Conservation (phyloP, 2,797 vertebrate genomes). For the Hippoglossus hippoglossus region DNA sequence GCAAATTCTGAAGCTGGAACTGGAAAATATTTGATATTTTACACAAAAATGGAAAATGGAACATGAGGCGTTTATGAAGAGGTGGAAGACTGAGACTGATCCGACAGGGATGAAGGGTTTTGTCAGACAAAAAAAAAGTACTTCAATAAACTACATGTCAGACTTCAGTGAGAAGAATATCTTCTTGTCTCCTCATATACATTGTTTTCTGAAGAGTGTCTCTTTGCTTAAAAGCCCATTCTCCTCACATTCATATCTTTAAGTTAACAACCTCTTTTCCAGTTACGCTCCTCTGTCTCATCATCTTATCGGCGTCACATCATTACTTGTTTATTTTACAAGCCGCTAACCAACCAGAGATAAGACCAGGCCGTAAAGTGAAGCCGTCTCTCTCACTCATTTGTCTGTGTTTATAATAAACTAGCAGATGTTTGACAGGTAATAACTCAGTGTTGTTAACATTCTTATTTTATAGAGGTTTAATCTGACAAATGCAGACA, state of each 20-base stretch:
- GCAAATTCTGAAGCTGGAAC: too few species aligned
- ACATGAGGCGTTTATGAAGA: too few species aligned
- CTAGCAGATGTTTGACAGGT: background rate
- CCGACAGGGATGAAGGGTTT: too few species aligned
- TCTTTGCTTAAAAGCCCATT: constrained; percentile 9
- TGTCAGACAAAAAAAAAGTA: too few species aligned
- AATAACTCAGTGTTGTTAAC: constrained; percentile 1
- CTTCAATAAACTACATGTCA: too few species aligned
- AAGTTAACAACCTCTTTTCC: constrained; percentile 10
- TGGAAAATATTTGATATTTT: too few species aligned
- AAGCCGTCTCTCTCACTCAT: constrained; percentile 24
- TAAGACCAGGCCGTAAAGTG: constrained; percentile 37
- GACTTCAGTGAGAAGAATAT: too few species aligned
- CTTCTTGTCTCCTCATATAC: background rate
- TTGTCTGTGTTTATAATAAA: constrained; percentile 7
- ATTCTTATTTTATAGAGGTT: constrained; percentile 1
- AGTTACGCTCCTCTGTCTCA: constrained; percentile 5
- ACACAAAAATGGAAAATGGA: too few species aligned
- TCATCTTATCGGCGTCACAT: constrained; percentile 46
- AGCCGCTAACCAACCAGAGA: constrained; percentile 18
- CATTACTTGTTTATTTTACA: constrained; percentile 51
- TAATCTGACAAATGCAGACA: background rate
- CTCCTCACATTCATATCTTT: constrained; percentile 25
- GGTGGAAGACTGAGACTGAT: too few species aligned
- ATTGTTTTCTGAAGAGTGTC: background rate